Evolutionary conservation across 2,888 invertebrate genomes (phyloP), one percentile per base, ranked within the genome.

Genomic region (Brachypalpus laphriformis): DNA sequence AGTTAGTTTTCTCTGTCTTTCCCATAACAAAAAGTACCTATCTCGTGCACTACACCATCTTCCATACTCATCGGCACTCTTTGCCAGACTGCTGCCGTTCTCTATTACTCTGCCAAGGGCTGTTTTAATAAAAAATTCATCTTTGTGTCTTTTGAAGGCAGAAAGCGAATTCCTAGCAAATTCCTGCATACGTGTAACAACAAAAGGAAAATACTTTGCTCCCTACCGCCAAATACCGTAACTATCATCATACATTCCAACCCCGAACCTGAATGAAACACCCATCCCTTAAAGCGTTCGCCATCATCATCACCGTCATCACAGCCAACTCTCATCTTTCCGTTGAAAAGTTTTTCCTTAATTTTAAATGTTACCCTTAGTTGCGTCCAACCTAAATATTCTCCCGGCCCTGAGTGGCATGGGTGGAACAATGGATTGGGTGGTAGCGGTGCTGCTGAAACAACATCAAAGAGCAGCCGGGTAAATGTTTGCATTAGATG

Each of bases 111-210:
- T 25, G 71, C 71, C 66, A 54, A 77, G 72, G 66, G 78, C 61
- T 78, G 59, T 83, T 78, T 74, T 83, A 59, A 78, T 83, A 72
- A 72, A 83, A 78, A 68, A 78, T 74, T 77, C 74, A 83, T 78
- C 72, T 78, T 72, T 40, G 72, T 61, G 72, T 61, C 74, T 78
- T 74, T 74, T 68, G 61, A 68, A 47, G 71, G 78, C 72, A 63
- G 47, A 2, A 2, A 28, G 28, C 1, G 28, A 40, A 72, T 82
- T 65, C 65, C 51, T 28, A 34, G 31, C 40, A 45, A 82, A 83
- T 83, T 83, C 78, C 78, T 22, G 72, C 68, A 83, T 72, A 66
- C 83, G 74, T 78, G 83, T 80, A 75, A 74, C 51, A 80, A 85
- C 83, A 85, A 70, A 85, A 71, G 83, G 25, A 47, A 80, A 74